phyloP scores from a whole-genome alignment of 2,797 vertebrate genomes.

The Microchirus variegatus region DNA sequence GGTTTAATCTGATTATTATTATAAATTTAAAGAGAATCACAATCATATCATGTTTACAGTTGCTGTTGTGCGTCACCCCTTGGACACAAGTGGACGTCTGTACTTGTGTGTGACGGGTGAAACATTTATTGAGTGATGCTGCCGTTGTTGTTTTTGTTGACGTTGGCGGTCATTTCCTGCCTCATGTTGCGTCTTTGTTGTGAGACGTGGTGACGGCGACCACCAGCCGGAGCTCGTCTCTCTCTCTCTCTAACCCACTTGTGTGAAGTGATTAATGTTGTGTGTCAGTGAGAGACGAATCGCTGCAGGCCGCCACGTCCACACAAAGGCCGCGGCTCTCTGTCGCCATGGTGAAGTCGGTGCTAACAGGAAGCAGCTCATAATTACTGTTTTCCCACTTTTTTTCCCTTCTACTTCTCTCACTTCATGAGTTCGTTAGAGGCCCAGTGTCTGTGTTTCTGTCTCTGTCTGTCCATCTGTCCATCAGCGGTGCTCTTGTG shows the following conservation, averaged over 20 bases:
- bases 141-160: no score
- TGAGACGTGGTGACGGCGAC: not conserved
- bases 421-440: constrained; percentile 20
- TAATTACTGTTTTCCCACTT: constrained; percentile 43
- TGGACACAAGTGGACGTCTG: not conserved
- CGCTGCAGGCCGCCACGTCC: constrained; percentile 54
- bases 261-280: constrained; percentile 73
- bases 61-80: not conserved
- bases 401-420: constrained; percentile 15
- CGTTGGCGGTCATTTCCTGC: constrained; percentile 3
- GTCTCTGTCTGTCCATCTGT: not conserved
- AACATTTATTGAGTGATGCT: not conserved
- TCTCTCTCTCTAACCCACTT: constrained; percentile 60
- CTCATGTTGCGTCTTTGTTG: not conserved
- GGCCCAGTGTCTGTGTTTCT: not conserved
- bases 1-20: no score
- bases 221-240: constrained; percentile 29
- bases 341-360: constrained; percentile 66
- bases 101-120: not conserved
- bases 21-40: no score
- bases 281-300: constrained; percentile 64
- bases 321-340: constrained; percentile 55
- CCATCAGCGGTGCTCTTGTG: no score
- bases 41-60: not conserved
- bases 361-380: constrained; percentile 69